Base-by-base conservation (phyloP, 2,113 vertebrate genomes). In the Odocoileus virginianus region DNA sequence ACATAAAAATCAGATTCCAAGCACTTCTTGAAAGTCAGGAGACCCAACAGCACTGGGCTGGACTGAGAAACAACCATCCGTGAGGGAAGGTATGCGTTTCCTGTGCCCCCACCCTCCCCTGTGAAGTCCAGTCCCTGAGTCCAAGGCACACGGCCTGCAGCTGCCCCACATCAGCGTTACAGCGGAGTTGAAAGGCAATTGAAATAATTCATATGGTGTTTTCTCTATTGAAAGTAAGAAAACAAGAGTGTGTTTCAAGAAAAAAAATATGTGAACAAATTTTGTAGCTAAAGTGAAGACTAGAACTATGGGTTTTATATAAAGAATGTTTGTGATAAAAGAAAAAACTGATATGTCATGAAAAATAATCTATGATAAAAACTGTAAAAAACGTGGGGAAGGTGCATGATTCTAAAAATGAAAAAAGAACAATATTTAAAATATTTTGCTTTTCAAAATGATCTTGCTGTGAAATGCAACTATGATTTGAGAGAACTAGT, bases 311-410 rank as follows among this genome's bases (percentile, higher is more conserved):
- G 58, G 5, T 92, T 96, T 96, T 74, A 67, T 76, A 23, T 45
- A 55, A 67, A 83, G 17, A 83, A 94, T 87, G 30, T 86, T 81
- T 94, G 61, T 87, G 28, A 90, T 89, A 30, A 87, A 90, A 87
- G 50, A 74, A 45, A 61, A 74, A 61, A 45, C 1, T 78, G 28
- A 76, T 27, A 79, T 36, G 67, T 9, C 10, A 60, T 94, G 15
- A 84, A 94, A 87, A 94, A 47, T 84, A 61, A 52, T 83, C n/a
- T 84, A 25, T 57, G 58, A 27, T 21, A 58, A 74, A 85, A 91
- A 71, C 25, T 60, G 47, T 82, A 88, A 64, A 84, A 84, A 86
- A 54, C 43, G 12, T 74, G 43, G 17, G 12, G 54, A 91, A 89
- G 19, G 88, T 54, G 6, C 5, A 64, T 60, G 6, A 36, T 74